A percentile compares a stretch with the other conserved stretches of the same genome.
Evolutionary conservation across 2,888 invertebrate genomes (phyloP).

Genomic region (Schrankia costaestrigalis): DNA sequence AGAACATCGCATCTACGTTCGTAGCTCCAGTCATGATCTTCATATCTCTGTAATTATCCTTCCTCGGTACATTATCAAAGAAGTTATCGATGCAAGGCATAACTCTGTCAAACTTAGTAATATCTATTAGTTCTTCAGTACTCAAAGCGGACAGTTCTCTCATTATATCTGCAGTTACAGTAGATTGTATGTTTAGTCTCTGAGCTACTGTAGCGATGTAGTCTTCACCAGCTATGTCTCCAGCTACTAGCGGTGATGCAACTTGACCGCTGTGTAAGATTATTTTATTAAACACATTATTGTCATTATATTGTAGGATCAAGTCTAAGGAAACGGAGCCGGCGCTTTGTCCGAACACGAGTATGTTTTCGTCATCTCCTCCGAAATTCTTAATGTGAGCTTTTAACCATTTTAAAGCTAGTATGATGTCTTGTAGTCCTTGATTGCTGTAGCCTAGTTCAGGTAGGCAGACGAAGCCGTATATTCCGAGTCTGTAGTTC

Average conservation of each 20-base stretch:
- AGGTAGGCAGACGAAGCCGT: slow-evolving; percentile 7
- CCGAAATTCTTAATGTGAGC: slow-evolving; percentile 36
- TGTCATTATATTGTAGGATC: slow-evolving; percentile 29
- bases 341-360: slow-evolving; percentile 35
- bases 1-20: neutral
- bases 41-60: neutral
- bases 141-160: neutral
- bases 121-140: neutral
- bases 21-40: neutral
- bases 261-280: slow-evolving; percentile 27
- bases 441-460: slow-evolving; percentile 28
- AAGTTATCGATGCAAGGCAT: slow-evolving; percentile 1
- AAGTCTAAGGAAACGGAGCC: slow-evolving; percentile 29
- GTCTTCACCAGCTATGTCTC: slow-evolving; percentile 7
- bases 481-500: slow-evolving; percentile 7
- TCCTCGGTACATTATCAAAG: neutral
- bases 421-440: slow-evolving; percentile 36
- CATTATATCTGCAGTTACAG: neutral
- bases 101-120: neutral
- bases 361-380: slow-evolving; percentile 27
- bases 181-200: too few species aligned
- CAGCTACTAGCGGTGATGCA: slow-evolving; percentile 10
- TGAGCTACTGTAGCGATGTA: slow-evolving; percentile 13
- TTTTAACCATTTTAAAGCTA: slow-evolving; percentile 38
- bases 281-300: slow-evolving; percentile 31